Conservation (phyloP, 2,113 vertebrate species). For the Prietella phreatophila region DNA sequence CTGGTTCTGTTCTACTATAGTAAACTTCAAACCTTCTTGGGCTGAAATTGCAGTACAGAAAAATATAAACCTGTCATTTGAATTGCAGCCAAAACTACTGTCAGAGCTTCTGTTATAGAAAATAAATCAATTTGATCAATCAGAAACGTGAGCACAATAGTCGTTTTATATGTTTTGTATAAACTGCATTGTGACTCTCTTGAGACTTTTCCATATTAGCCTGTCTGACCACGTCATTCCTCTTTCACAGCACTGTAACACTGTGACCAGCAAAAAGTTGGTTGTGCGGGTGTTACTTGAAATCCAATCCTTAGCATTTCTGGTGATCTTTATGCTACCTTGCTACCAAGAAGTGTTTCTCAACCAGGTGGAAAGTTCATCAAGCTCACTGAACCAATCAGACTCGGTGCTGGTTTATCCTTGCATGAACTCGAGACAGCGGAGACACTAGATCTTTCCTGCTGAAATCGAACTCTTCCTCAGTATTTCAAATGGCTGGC, state of each 20-base stretch:
- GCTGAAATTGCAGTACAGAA: too few species aligned
- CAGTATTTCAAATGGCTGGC: neutral
- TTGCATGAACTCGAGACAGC: conserved; percentile 29
- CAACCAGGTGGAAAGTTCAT: conserved; percentile 8
- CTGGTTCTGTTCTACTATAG: neutral
- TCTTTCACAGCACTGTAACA: neutral
- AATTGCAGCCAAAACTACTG: neutral
- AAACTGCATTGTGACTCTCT: neutral
- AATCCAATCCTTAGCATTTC: neutral
- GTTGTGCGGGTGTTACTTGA: neutral
- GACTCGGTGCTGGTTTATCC: neutral
- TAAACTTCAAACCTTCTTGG: neutral
- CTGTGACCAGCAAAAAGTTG: neutral
- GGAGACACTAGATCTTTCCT: conserved; percentile 28
- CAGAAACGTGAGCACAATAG: neutral
- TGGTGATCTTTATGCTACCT: conserved; percentile 6
- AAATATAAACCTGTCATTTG: neutral
- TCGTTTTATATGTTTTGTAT: neutral
- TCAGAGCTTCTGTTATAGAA: neutral
- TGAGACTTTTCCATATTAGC: neutral
- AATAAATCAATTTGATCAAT: neutral
- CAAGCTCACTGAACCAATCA: conserved; percentile 24
- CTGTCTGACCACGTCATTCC: neutral
- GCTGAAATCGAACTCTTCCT: conserved; percentile 28
- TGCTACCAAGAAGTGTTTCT: neutral